Evolutionary conservation across 2,113 vertebrate genomes (phyloP).

Genomic region (Oxyura jamaicensis): DNA sequence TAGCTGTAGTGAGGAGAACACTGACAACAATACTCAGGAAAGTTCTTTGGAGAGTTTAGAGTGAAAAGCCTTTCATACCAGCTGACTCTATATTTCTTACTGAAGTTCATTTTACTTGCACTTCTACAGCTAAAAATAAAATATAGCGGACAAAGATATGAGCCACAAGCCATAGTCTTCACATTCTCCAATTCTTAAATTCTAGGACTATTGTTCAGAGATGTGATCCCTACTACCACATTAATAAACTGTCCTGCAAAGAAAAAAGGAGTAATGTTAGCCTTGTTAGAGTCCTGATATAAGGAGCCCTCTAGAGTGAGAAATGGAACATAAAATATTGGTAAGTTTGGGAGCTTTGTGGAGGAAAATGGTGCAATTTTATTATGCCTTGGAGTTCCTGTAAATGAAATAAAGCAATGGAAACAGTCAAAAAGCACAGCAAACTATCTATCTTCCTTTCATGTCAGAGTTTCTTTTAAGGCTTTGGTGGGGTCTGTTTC

Average conservation of each 20-base stretch:
- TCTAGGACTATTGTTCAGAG: neutral
- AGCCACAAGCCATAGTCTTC: neutral
- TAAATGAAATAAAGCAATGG: neutral
- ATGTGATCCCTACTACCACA: neutral
- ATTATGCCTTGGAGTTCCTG: neutral
- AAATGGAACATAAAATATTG: neutral
- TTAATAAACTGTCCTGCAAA: neutral
- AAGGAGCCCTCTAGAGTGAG: neutral
- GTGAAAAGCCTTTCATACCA: neutral
- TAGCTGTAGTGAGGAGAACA: neutral
- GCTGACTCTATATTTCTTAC: neutral
- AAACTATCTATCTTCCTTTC: neutral
- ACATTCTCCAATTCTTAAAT: neutral
- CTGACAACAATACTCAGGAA: neutral
- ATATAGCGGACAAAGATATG: neutral
- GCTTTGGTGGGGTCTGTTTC: neutral
- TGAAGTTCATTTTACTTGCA: neutral
- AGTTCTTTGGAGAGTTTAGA: neutral
- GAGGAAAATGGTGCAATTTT: neutral
- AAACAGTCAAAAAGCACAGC: neutral
- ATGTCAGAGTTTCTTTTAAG: neutral
- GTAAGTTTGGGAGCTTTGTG: neutral
- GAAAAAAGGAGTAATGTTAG: neutral
- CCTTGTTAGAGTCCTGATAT: neutral
- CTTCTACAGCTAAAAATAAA: neutral